phyloP scores from a whole-genome alignment of 2,797 vertebrate genomes.

The Heteromormyrus szaboi region DNA sequence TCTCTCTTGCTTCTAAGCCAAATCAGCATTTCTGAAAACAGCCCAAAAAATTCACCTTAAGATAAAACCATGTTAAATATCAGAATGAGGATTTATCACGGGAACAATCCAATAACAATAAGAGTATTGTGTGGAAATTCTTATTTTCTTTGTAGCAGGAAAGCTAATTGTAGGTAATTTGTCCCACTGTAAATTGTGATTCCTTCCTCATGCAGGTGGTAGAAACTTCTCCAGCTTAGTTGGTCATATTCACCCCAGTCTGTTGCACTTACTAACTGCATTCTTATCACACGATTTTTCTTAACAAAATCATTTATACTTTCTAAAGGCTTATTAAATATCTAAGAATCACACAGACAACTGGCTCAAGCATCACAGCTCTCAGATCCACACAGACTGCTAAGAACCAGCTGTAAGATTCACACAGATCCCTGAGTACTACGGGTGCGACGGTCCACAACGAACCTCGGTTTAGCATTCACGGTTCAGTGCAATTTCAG shows the following conservation, averaged over 20 bases:
- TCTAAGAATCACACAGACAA: not conserved
- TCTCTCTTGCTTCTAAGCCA: not conserved
- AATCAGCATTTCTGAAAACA: not conserved
- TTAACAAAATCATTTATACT: not conserved
- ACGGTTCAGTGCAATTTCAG: not conserved
- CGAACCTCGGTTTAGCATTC: not conserved
- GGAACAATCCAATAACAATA: not conserved
- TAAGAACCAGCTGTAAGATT: not conserved
- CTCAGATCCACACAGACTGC: not conserved
- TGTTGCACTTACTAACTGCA: not conserved
- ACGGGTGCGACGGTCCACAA: not conserved
- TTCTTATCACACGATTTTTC: not conserved
- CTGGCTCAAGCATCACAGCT: not conserved
- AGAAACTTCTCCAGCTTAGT: not conserved
- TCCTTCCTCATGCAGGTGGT: not conserved
- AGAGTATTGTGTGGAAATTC: not conserved
- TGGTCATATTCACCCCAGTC: not conserved
- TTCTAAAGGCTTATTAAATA: not conserved
- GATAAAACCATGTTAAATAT: not conserved
- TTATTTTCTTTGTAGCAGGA: not conserved
- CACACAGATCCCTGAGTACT: not conserved
- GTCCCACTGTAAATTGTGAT: not conserved
- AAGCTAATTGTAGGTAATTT: not conserved
- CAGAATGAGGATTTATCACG: not conserved
- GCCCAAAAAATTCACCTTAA: not conserved